These are phyloP conservation scores for Nerophis ophidion DNA, from an alignment of 2,113 vertebrate species.

Conservation along the genomic window DNA sequence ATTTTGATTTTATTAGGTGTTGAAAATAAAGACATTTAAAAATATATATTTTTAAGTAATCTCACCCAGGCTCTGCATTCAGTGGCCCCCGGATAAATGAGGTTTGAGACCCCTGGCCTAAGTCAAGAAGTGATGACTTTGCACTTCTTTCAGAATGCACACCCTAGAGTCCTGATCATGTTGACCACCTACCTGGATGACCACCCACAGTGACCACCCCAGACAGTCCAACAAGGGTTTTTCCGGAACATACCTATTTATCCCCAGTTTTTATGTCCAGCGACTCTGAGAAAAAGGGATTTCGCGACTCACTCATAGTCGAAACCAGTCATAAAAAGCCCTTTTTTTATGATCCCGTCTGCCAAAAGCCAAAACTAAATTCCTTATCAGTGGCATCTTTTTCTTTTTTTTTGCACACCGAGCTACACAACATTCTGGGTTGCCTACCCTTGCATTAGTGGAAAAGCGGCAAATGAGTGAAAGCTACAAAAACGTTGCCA, in stretches of 20 bases:
- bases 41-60: no score
- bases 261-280: no score
- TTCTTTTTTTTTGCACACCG: not conserved
- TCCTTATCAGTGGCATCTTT: not conserved
- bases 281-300: slow-evolving; percentile 56
- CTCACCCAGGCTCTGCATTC: no score
- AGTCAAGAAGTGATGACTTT: slow-evolving; percentile 24
- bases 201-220: slow-evolving; percentile 40
- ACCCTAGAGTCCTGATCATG: slow-evolving; percentile 10
- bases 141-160: slow-evolving; percentile 42
- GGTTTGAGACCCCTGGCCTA: not conserved
- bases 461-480: no score
- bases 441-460: no score
- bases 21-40: no score
- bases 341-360: slow-evolving; percentile 54
- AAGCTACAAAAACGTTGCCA: no score
- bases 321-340: slow-evolving; percentile 60
- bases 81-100: no score
- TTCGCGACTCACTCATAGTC: slow-evolving; percentile 29
- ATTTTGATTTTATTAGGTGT: no score
- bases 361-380: slow-evolving; percentile 2
- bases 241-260: not conserved
- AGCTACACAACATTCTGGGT: no score
- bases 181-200: slow-evolving; percentile 28
- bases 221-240: not conserved